phyloP scores from a whole-genome alignment of 2,113 vertebrate species.

The Pachycephala philippinensis region DNA sequence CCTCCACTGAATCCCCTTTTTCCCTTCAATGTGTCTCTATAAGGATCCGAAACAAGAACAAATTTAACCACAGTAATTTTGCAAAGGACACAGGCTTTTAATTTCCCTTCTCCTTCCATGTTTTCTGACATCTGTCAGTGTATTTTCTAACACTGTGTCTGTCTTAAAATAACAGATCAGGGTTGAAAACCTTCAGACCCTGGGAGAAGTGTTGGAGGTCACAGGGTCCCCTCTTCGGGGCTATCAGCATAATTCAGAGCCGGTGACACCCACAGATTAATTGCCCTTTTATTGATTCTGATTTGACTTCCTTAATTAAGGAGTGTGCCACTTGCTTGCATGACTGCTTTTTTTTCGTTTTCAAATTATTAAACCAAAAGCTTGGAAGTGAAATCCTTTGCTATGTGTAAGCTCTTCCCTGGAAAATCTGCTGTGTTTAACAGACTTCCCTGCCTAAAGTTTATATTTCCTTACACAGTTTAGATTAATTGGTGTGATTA shows the following conservation, averaged over 20 bases:
- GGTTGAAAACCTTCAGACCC: neutral
- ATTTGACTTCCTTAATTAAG: conserved; percentile 62
- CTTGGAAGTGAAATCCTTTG: neutral
- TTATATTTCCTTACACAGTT: neutral
- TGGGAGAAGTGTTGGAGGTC: neutral
- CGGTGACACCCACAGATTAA: conserved; percentile 2
- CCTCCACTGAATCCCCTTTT: neutral
- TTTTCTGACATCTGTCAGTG: neutral
- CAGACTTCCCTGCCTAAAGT: neutral
- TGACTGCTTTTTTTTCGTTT: neutral
- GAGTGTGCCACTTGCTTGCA: neutral
- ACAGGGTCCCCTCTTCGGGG: neutral
- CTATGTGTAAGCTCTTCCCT: neutral
- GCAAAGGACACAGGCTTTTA: neutral
- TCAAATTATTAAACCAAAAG: neutral
- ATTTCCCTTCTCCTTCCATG: neutral
- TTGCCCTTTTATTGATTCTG: conserved; percentile 36
- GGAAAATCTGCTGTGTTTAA: neutral
- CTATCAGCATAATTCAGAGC: neutral
- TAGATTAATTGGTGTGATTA: neutral
- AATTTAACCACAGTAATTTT: neutral
- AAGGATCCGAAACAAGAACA: neutral
- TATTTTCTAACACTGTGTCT: neutral
- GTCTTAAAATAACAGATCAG: neutral
- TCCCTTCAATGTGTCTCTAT: neutral